Evolutionary conservation across 1,140 invertebrate genomes (phyloP).

Genomic region (Tetranychus urticae): DNA sequence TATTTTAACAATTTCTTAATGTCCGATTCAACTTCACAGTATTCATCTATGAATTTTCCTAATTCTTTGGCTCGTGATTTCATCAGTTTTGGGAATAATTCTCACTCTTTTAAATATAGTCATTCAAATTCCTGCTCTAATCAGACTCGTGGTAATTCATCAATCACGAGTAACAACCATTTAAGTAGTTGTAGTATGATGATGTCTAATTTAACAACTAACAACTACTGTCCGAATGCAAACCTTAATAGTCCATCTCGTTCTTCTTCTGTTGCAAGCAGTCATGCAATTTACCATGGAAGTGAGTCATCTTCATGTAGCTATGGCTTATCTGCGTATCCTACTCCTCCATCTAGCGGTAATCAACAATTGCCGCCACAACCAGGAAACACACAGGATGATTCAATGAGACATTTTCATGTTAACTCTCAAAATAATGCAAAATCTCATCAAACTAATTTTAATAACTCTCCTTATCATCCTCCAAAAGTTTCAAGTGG

Average conservation of each 20-base stretch:
- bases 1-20: neutral
- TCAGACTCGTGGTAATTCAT: neutral
- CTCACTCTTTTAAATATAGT: neutral
- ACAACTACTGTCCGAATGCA: neutral
- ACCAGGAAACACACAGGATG: neutral
- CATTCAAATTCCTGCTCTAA: neutral
- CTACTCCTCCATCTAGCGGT: slow-evolving; percentile 9
- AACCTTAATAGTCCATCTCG: neutral
- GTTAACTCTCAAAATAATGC: neutral
- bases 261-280: slow-evolving; percentile 8
- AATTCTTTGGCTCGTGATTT: neutral
- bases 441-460: neutral
- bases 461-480: neutral
- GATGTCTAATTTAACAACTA: neutral
- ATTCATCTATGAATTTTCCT: neutral
- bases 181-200: neutral
- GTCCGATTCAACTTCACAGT: neutral
- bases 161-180: neutral
- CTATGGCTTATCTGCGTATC: slow-evolving; percentile 8
- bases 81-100: neutral
- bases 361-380: neutral
- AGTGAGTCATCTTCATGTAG: slow-evolving; percentile 4
- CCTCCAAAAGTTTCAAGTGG: neutral
- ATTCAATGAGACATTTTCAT: neutral
- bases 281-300: slow-evolving; percentile 1